A percentile compares a stretch with the other conserved stretches of the same genome.
These are phyloP conservation scores for Pseudorasbora parva DNA, from an alignment of 2,113 vertebrate genomes.

Conservation along the genomic window DNA sequence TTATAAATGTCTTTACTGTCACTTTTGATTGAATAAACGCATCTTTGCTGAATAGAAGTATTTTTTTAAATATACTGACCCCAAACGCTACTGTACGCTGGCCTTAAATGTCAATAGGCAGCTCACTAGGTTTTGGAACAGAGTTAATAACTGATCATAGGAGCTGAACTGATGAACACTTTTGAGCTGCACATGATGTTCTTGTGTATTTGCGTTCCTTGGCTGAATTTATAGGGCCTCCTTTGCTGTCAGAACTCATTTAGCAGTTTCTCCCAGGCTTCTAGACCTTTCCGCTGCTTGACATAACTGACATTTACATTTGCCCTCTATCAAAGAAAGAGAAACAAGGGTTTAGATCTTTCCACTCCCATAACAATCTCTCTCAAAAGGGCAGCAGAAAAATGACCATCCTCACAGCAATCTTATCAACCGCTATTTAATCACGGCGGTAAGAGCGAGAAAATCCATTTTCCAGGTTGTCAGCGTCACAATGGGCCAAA, in stretches of 20 bases:
- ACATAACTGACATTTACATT: conserved; percentile 78
- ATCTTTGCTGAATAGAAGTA: background rate
- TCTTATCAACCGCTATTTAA: conserved; percentile 44
- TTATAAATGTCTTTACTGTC: too few relatives aligned
- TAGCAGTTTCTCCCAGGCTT: conserved; percentile 57
- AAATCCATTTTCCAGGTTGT: conserved; percentile 33
- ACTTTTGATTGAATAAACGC: background rate
- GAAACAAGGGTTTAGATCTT: conserved; percentile 65
- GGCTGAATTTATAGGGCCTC: conserved; percentile 48
- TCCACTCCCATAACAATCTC: conserved; percentile 47
- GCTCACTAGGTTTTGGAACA: background rate
- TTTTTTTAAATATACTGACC: background rate
- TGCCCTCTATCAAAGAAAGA: conserved; percentile 74
- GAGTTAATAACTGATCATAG: conserved; percentile 24
- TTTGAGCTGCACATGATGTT: conserved; percentile 44
- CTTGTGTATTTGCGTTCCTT: conserved; percentile 26
- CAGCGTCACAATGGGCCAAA: conserved; percentile 30
- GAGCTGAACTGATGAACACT: background rate
- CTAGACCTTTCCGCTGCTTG: conserved; percentile 67
- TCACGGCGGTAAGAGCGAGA: conserved; percentile 6
- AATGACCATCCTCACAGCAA: conserved; percentile 37
- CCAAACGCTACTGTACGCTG: too few relatives aligned
- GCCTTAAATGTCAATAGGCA: too few relatives aligned
- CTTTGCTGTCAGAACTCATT: conserved; percentile 72
- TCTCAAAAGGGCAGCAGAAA: conserved; percentile 40